Percentiles rank a stretch among this genome's conserved stretches.
These are phyloP conservation scores for Heterodera filipjevi DNA, from an alignment of 2,888 invertebrate species.

Conservation along the genomic window DNA sequence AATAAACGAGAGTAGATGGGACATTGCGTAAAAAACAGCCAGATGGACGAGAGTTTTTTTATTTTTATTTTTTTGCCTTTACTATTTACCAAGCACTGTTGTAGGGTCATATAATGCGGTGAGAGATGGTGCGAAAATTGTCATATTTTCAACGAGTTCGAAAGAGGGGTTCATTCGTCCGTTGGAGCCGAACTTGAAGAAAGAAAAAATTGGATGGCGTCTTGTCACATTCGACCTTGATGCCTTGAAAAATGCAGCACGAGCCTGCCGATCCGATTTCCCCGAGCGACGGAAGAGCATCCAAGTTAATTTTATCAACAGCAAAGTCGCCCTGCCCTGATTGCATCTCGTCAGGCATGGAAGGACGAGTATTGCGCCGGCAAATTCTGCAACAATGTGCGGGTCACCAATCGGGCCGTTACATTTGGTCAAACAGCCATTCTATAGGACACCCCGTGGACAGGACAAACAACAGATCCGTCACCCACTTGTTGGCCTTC, in stretches of 20 bases:
- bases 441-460: background rate
- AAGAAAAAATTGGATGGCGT: background rate
- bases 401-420: background rate
- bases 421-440: constrained; percentile 1
- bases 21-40: background rate
- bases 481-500: constrained; percentile 23
- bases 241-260: constrained; percentile 19
- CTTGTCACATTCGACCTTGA: constrained; percentile 3
- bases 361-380: background rate
- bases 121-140: constrained; percentile 10
- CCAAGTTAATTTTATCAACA: constrained; percentile 25
- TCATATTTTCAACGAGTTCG: background rate
- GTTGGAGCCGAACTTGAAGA: background rate
- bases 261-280: background rate
- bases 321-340: background rate
- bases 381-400: constrained; percentile 6
- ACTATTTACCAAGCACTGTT: background rate
- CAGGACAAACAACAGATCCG: too few relatives aligned
- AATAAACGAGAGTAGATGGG: constrained; percentile 19
- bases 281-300: background rate
- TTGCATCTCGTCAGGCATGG: constrained; percentile 13
- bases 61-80: background rate
- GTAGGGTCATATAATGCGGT: constrained; percentile 1
- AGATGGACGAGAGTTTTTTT: background rate
- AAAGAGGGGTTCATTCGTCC: background rate